Conservation (phyloP, 2,888 invertebrate species). For the Melieria crassipennis region DNA sequence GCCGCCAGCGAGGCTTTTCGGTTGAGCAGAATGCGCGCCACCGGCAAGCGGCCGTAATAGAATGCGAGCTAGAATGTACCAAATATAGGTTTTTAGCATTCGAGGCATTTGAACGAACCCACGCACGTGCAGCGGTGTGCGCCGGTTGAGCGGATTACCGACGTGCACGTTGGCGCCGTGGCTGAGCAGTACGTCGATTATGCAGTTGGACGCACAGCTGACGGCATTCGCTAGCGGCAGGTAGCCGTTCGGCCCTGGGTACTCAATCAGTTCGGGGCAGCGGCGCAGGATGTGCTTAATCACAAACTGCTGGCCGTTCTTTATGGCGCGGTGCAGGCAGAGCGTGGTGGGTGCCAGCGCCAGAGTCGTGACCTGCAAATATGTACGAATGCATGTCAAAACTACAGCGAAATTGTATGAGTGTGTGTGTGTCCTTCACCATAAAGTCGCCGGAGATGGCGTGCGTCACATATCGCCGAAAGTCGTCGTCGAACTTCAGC, state of each 20-base stretch:
- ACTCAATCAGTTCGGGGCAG: constrained; percentile 58
- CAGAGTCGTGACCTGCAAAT: constrained; percentile 55
- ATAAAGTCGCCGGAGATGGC: constrained; percentile 55
- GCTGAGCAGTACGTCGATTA: constrained; percentile 60
- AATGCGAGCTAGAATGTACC: constrained; percentile 56
- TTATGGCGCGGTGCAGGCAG: constrained; percentile 60
- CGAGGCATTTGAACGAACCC: neutral
- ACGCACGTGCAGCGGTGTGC: constrained; percentile 63
- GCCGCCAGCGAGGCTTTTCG: constrained; percentile 62
- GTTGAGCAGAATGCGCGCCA: constrained; percentile 61
- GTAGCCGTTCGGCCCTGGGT: constrained; percentile 61
- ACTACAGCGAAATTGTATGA: neutral
- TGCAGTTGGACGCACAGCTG: constrained; percentile 57
- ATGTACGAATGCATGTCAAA: neutral
- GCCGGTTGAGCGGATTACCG: constrained; percentile 57
- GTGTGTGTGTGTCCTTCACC: constrained; percentile 44
- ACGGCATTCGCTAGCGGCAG: constrained; percentile 64
- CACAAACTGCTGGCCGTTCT: constrained; percentile 62
- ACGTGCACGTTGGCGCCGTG: constrained; percentile 58
- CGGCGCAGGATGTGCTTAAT: constrained; percentile 61
- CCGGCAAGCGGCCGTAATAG: constrained; percentile 60
- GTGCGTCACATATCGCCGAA: constrained; percentile 48
- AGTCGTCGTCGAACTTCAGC: constrained; percentile 45
- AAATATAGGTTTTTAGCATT: constrained; percentile 4
- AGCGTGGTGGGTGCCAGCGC: constrained; percentile 57